Base-by-base conservation (phyloP, 1,140 invertebrate species). In the Diabrotica virgifera region DNA sequence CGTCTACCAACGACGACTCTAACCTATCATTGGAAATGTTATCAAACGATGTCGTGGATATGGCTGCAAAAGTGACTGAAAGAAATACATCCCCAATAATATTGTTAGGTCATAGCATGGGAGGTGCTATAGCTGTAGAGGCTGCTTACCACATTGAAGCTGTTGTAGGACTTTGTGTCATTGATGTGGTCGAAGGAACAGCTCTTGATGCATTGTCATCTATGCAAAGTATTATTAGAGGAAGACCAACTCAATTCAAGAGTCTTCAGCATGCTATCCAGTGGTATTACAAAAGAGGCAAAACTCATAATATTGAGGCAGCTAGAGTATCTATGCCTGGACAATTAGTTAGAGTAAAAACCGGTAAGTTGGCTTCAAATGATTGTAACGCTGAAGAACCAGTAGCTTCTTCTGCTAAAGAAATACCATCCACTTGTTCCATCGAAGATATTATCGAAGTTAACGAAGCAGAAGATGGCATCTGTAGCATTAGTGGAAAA, bases 181-280 rank as follows among this genome's bases (percentile, higher is more conserved):
- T 98, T 74, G 97, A 98, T 85, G 96, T 99, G 7, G 97, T 99
- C 7, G 97, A 99, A 84, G 96, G 96, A 14, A 97, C 96, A 35
- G 97, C 97, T 9, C 88, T 99, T 85, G 95, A 98, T 76, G 92
- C 96, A 6, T 80, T 99, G 50, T 87, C 89, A 35, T 92, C 92
- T 66, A 99, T 99, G 97, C 94, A 97, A 79, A 92, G 87, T 76
- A 95, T 99, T 74, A 81, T 99, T 7, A 83, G 93, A 72, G 90
- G 91, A 38, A 82, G 97, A 63, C 97, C 97, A 10, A 86, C 87
- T 64, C 85, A 83, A 68, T 99, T 99, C 80, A 86, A 86, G 73
- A 92, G 90, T 64, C 85, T 99, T 58, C 87, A 93, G 70, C 87
- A 95, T 79, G 96, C 96, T 55, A 95, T 99, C 71, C 93, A 97